Conservation (phyloP, 1,140 invertebrate species). For the Trialeurodes vaporariorum region DNA sequence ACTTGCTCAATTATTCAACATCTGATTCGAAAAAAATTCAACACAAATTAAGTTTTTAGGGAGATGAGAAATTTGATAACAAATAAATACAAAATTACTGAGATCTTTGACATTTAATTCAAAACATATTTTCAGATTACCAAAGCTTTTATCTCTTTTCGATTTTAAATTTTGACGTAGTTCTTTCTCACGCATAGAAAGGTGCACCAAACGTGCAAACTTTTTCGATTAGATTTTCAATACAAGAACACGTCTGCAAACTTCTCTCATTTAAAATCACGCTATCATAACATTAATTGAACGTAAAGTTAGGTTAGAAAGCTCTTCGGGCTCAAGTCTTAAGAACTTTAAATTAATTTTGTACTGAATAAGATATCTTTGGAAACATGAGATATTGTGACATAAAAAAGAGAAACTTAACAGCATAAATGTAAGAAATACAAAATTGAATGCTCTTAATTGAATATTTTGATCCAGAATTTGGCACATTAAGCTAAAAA, state of each 20-base stretch:
- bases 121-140: not conserved
- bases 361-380: not conserved
- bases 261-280: no score
- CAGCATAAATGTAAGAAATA: not conserved
- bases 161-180: no score
- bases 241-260: no score
- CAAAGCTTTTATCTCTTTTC: not conserved
- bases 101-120: not conserved
- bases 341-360: not conserved
- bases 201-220: no score
- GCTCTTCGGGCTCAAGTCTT: not conserved
- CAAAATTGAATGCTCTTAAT: not conserved
- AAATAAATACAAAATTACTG: not conserved
- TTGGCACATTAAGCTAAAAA: not conserved
- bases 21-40: not conserved
- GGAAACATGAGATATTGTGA: not conserved
- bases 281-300: no score
- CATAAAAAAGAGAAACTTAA: not conserved
- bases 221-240: no score
- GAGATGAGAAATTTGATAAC: not conserved
- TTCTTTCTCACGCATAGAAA: no score
- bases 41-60: not conserved
- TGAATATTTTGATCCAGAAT: not conserved
- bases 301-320: not conserved
- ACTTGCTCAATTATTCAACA: not conserved